Evolutionary conservation across 92 coral and sea anemone species (phyloP), one percentile per base, ranked within the genome.

Genomic region (Pocillopora grandis): DNA sequence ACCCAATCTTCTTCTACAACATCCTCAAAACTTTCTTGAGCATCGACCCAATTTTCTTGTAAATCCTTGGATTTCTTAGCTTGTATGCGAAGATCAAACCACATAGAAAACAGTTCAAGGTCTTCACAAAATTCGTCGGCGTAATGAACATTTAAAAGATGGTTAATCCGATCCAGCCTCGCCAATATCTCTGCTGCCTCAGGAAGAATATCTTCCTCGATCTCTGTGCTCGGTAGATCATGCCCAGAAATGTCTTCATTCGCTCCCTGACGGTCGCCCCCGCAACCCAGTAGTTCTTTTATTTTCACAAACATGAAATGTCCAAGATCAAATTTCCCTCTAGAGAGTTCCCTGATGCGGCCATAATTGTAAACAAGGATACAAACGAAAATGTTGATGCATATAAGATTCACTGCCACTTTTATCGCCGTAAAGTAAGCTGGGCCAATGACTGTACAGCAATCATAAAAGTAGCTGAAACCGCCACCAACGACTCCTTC

Each of bases 111-210:
- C 16, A 80, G 15, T 16, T 80, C 76, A 33, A 10, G 21, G 15
- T 80, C 84, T 3, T 69, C 66, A 16, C 76, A 75, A 69, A 80
- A 80, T 27, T 68, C 84, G 56, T 80, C 84, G 17, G 65, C 55
- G 31, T 80, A 80, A 12, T 21, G 9, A 19, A 66, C 66, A 33
- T 80, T 80, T 10, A 66, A 48, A 52, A 64, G 67, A 12, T 68
- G 74, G 14, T 13, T 80, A 10, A 80, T 80, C 63, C 59, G 84
- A 6, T 33, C 31, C 27, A 27, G 31, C 16, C 61, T 18, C 21
- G 33, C 23, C 37, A 12, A n/a, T 14, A 64, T 8, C 42, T 63
- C 37, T 5, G 37, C 81, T 12, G 48, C 23, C 58, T 42, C 37
- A 16, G 42, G 15, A n/a, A 64, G 10, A 42, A 35, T 19, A 27